A percentile compares a stretch with the other conserved stretches of the same genome.
phyloP scores from a whole-genome alignment of 2,888 invertebrate species.

The Fabriciana adippe region DNA sequence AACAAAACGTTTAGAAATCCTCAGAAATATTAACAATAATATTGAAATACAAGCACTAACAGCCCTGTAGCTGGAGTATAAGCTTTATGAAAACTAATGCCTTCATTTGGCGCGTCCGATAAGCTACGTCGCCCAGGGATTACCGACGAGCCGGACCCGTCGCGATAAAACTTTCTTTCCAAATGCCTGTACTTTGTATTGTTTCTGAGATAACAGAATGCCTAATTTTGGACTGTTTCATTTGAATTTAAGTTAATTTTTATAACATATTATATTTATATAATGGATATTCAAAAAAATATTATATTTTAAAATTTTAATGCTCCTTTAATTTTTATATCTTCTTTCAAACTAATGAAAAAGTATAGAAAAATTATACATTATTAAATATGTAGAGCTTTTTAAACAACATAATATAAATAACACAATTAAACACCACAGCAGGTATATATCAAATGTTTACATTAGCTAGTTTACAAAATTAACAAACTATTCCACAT shows the following conservation, averaged over 20 bases:
- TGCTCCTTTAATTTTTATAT: too few relatives aligned
- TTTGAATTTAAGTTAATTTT: neutral
- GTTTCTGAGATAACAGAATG: constrained; percentile 46
- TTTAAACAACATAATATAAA: too few relatives aligned
- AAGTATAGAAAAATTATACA: too few relatives aligned
- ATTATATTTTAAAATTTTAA: too few relatives aligned
- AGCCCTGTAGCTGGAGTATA: constrained; percentile 55
- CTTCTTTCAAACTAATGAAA: too few relatives aligned
- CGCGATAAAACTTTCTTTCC: constrained; percentile 63
- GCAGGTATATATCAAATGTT: too few relatives aligned
- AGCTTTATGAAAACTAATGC: constrained; percentile 81
- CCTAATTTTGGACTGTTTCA: constrained; percentile 14
- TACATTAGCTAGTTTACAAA: constrained; percentile 5
- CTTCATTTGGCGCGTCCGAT: constrained; percentile 78
- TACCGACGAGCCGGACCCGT: constrained; percentile 57
- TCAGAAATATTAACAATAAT: constrained; percentile 5
- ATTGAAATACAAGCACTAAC: constrained; percentile 15
- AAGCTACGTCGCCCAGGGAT: constrained; percentile 78
- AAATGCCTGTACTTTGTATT: constrained; percentile 64
- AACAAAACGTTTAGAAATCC: neutral
- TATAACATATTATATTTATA: too few relatives aligned
- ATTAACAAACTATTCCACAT: constrained; percentile 22
- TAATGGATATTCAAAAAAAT: too few relatives aligned
- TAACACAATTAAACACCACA: too few relatives aligned
- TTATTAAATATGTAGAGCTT: too few relatives aligned